Percentiles rank a stretch among this genome's conserved stretches.
Conservation (phyloP, 2,888 invertebrate species). For the Ariolimax columbianus region DNA sequence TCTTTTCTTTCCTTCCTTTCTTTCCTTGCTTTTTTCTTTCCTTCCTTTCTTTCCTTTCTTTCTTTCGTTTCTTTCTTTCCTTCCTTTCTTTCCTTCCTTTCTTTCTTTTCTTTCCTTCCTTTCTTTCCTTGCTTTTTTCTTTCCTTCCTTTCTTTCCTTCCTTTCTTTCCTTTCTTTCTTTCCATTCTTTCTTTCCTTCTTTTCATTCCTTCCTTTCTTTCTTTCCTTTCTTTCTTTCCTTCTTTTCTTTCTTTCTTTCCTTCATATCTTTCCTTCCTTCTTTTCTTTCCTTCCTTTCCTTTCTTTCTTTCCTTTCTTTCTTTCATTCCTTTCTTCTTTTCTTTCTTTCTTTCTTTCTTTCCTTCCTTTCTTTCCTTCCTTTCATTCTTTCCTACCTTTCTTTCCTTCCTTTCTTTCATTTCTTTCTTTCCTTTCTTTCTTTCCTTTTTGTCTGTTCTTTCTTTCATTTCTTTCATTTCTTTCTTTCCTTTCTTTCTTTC, state of each 20-base stretch:
- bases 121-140: background rate
- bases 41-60: background rate
- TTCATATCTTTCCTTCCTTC: background rate
- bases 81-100: background rate
- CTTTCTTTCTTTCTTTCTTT: background rate
- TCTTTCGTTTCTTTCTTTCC: background rate
- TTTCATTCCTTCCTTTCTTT: background rate
- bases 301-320: background rate
- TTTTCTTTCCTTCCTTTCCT: background rate
- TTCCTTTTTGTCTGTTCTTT: slow-evolving; percentile 7
- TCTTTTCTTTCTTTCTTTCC: background rate
- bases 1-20: background rate
- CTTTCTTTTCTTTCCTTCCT: background rate
- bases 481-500: background rate
- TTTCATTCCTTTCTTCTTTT: background rate
- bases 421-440: background rate
- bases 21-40: background rate
- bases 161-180: background rate
- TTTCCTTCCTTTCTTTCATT: slow-evolving; percentile 13
- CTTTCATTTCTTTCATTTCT: background rate
- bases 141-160: background rate
- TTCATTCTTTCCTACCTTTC: background rate
- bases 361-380: background rate
- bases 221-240: background rate
- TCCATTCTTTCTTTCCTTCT: background rate